phyloP scores from a whole-genome alignment of 2,797 vertebrate species.

The Urophycis tenuis region DNA sequence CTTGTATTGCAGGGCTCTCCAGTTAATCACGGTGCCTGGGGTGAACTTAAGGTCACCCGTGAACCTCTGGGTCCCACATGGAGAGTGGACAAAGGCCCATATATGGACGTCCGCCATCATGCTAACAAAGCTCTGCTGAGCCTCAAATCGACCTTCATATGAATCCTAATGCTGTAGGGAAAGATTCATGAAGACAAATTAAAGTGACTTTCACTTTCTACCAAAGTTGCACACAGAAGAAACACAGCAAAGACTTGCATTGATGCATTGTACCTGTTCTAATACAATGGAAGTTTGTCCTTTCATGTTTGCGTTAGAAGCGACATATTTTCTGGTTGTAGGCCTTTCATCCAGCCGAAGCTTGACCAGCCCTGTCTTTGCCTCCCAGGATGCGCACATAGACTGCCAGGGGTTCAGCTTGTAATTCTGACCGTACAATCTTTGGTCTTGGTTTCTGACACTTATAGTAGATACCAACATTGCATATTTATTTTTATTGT shows the following conservation, averaged over 20 bases:
- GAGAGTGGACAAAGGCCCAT: slow-evolving; percentile 42
- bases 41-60: slow-evolving; percentile 10
- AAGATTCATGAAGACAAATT: not conserved
- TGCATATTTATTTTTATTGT: no score
- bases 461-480: no score
- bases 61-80: slow-evolving; percentile 36
- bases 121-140: slow-evolving; percentile 48
- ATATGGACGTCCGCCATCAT: slow-evolving; percentile 50
- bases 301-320: slow-evolving; percentile 17
- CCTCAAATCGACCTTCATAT: slow-evolving; percentile 32
- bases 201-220: not conserved
- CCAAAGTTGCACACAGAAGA: not conserved
- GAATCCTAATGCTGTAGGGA: slow-evolving; percentile 47
- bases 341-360: slow-evolving; percentile 57
- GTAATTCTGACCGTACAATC: slow-evolving; percentile 5
- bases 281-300: slow-evolving; percentile 29
- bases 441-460: not conserved
- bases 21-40: slow-evolving; percentile 39
- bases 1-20: slow-evolving; percentile 30
- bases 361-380: slow-evolving; percentile 39
- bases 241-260: not conserved
- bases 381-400: slow-evolving; percentile 63
- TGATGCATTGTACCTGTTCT: slow-evolving; percentile 47
- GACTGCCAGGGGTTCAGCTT: slow-evolving; percentile 51
- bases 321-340: slow-evolving; percentile 45